Percentiles rank a stretch among this genome's conserved stretches.
Conservation (phyloP, 2,888 invertebrate genomes). For the Ptychoptera albimana region DNA sequence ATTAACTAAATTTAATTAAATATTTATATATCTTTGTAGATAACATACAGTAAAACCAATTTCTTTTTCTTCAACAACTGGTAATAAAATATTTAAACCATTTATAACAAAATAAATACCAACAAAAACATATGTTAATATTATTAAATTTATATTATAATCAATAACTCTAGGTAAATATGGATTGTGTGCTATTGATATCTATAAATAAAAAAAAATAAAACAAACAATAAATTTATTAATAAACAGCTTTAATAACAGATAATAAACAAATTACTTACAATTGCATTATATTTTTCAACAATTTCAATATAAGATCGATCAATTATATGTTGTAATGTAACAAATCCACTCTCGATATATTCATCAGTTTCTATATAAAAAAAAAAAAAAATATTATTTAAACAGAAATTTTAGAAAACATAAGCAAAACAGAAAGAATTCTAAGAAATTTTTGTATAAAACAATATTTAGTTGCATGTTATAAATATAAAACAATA, state of each 20-base stretch:
- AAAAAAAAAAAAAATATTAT: constrained; percentile 8
- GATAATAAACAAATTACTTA: neutral
- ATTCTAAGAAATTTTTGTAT: too few relatives aligned
- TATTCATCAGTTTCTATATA: constrained; percentile 28
- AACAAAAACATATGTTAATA: too few relatives aligned
- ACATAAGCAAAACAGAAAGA: too few relatives aligned
- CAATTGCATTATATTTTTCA: neutral
- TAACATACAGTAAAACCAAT: constrained; percentile 38
- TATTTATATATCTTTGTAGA: too few relatives aligned
- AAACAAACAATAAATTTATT: neutral
- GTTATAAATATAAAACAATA: too few relatives aligned
- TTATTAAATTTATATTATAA: too few relatives aligned
- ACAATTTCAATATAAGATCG: constrained; percentile 33
- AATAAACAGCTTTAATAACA: neutral
- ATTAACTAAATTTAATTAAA: too few relatives aligned
- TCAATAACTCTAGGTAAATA: too few relatives aligned
- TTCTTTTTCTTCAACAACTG: constrained; percentile 42
- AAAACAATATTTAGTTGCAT: too few relatives aligned
- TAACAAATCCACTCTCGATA: constrained; percentile 34
- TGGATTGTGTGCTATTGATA: constrained; percentile 13
- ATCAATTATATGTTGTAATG: constrained; percentile 43
- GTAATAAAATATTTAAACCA: constrained; percentile 29
- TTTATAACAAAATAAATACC: too few relatives aligned
- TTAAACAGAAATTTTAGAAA: too few relatives aligned
- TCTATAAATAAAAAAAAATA: constrained; percentile 5